Percentiles rank a stretch among this genome's conserved stretches.
These are phyloP conservation scores for Heliconius charithonia DNA, from an alignment of 2,888 invertebrate species.

Conservation along the genomic window DNA sequence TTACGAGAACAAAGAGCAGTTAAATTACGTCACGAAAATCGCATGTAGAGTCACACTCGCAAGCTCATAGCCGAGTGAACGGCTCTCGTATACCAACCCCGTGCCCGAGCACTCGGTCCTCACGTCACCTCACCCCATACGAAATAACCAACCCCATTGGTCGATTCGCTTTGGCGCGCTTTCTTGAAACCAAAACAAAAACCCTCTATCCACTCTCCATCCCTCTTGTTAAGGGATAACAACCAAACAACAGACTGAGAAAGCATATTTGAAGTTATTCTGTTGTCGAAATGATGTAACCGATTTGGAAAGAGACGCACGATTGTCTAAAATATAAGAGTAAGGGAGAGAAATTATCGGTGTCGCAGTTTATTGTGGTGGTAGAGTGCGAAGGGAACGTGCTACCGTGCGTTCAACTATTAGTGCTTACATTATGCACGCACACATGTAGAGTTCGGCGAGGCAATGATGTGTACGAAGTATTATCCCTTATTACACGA, in stretches of 20 bases:
- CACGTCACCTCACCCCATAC: slow-evolving; percentile 83
- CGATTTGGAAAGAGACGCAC: slow-evolving; percentile 64
- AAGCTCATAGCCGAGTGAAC: slow-evolving; percentile 77
- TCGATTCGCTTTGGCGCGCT: slow-evolving; percentile 79
- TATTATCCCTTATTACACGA: slow-evolving; percentile 83
- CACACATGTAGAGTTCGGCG: slow-evolving; percentile 67
- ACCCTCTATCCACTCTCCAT: slow-evolving; percentile 56
- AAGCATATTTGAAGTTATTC: slow-evolving; percentile 58
- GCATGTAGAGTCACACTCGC: slow-evolving; percentile 69
- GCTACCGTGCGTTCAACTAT: slow-evolving; percentile 83
- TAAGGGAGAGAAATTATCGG: slow-evolving; percentile 63
- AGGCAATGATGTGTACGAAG: slow-evolving; percentile 82
- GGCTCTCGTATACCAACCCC: slow-evolving; percentile 79
- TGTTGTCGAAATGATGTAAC: slow-evolving; percentile 77
- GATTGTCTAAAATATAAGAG: slow-evolving; percentile 51
- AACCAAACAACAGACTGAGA: slow-evolving; percentile 63
- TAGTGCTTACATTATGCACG: slow-evolving; percentile 79
- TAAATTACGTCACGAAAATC: slow-evolving; percentile 65
- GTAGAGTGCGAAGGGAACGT: slow-evolving; percentile 81
- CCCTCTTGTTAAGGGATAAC: slow-evolving; percentile 59
- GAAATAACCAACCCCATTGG: slow-evolving; percentile 63
- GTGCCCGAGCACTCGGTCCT: slow-evolving; percentile 66
- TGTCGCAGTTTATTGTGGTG: slow-evolving; percentile 76
- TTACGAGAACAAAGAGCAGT: slow-evolving; percentile 79
- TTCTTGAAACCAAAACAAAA: slow-evolving; percentile 66